A percentile compares a stretch with the other conserved stretches of the same genome.
These are phyloP conservation scores for Myioborus melanocephalus DNA, from an alignment of 2,797 vertebrate species.

Conservation along the genomic window DNA sequence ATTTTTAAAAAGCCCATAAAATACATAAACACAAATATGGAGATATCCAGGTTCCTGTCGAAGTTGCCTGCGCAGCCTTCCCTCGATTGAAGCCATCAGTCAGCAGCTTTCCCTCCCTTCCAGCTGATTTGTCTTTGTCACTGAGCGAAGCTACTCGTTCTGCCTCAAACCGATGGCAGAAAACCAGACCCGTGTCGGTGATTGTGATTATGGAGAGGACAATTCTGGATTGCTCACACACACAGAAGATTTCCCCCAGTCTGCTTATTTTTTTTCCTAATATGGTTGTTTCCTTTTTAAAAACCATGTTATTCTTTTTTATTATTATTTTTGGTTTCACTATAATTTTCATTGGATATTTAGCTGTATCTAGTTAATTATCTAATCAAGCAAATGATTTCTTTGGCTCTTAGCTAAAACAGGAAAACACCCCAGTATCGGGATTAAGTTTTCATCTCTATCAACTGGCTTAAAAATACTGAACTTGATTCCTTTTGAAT, in stretches of 20 bases:
- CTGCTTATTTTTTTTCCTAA: background rate
- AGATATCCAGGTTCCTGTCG: slow-evolving; percentile 36
- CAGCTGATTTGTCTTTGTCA: slow-evolving; percentile 56
- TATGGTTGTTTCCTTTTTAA: background rate
- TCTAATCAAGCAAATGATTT: slow-evolving; percentile 70
- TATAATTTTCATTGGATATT: slow-evolving; percentile 56
- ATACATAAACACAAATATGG: slow-evolving; percentile 64
- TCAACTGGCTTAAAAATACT: slow-evolving; percentile 81
- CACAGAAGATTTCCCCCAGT: slow-evolving; percentile 5
- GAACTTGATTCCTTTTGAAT: slow-evolving; percentile 85
- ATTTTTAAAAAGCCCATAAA: slow-evolving; percentile 56
- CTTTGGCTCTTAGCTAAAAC: slow-evolving; percentile 67
- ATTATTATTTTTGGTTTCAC: slow-evolving; percentile 47
- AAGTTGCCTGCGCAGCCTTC: slow-evolving; percentile 34
- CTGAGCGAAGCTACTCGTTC: background rate
- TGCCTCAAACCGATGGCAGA: background rate
- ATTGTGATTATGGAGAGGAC: background rate
- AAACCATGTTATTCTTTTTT: background rate
- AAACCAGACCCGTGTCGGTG: background rate
- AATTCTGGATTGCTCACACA: background rate
- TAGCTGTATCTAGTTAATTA: slow-evolving; percentile 65
- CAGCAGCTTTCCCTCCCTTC: slow-evolving; percentile 31
- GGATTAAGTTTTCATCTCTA: slow-evolving; percentile 81
- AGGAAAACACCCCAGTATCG: slow-evolving; percentile 70
- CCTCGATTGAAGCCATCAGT: background rate